Conservation (phyloP, 2,113 vertebrate species). For the Anas platyrhynchos region DNA sequence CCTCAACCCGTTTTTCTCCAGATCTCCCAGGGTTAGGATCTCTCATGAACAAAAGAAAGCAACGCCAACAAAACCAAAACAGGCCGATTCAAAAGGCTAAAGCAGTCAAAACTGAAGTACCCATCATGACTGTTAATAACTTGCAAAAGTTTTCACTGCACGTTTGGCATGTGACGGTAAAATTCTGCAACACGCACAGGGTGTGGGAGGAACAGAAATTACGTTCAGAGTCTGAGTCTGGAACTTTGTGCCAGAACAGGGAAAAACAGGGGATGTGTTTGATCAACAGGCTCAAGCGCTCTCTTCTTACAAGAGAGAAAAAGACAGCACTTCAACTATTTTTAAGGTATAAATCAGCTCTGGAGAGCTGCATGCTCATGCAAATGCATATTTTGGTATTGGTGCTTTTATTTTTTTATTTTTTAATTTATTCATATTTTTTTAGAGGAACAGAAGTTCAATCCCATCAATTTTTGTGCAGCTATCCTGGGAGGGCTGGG, state of each 20-base stretch:
- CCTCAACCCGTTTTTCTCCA: not conserved
- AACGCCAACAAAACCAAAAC: not conserved
- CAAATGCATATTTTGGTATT: too few relatives aligned
- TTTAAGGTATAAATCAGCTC: too few relatives aligned
- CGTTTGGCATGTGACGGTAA: constrained; percentile 27
- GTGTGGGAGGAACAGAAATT: constrained; percentile 66
- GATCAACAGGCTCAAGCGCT: too few relatives aligned
- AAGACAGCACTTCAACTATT: too few relatives aligned
- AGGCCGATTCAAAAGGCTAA: not conserved
- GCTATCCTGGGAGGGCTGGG: too few relatives aligned
- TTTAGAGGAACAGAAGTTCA: too few relatives aligned
- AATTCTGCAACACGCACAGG: constrained; percentile 31
- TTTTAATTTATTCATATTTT: too few relatives aligned
- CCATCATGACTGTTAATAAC: constrained; percentile 26
- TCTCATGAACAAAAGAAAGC: not conserved
- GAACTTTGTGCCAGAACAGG: constrained; percentile 35
- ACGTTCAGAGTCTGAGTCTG: constrained; percentile 46
- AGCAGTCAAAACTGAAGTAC: not conserved
- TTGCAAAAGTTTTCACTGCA: constrained; percentile 27
- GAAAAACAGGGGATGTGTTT: too few relatives aligned
- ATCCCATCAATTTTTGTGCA: too few relatives aligned
- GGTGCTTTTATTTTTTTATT: too few relatives aligned
- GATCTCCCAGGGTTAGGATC: not conserved
- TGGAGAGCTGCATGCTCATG: too few relatives aligned
- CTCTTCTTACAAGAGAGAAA: too few relatives aligned